Percentiles rank a stretch among this genome's conserved stretches.
Evolutionary conservation across 2,888 invertebrate species (phyloP).

Genomic region (Megamerina dolium): DNA sequence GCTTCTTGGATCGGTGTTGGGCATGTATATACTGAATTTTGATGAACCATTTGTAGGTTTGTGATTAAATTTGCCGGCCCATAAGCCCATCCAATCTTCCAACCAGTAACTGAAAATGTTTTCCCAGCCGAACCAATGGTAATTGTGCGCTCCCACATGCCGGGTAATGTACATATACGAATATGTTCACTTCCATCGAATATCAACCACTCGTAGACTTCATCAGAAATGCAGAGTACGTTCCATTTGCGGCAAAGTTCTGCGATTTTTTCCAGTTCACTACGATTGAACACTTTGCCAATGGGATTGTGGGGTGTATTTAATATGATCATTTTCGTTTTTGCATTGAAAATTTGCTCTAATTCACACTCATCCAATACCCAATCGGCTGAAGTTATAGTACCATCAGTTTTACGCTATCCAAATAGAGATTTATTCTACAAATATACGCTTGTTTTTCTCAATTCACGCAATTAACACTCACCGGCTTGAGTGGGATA

Average conservation of each 20-base stretch:
- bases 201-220: slow-evolving; percentile 97
- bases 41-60: slow-evolving; percentile 84
- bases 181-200: slow-evolving; percentile 78
- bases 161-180: slow-evolving; percentile 91
- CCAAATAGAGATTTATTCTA: too few relatives aligned
- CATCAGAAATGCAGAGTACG: slow-evolving; percentile 87
- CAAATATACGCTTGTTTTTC: background rate
- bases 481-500: slow-evolving; percentile 78
- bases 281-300: slow-evolving; percentile 69
- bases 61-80: slow-evolving; percentile 75
- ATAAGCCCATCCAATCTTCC: slow-evolving; percentile 96
- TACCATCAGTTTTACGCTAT: slow-evolving; percentile 46
- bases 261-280: slow-evolving; percentile 73
- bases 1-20: slow-evolving; percentile 91
- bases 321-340: slow-evolving; percentile 91
- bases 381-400: slow-evolving; percentile 74
- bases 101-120: slow-evolving; percentile 95
- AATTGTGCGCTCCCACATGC: slow-evolving; percentile 96
- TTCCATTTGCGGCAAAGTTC: slow-evolving; percentile 88
- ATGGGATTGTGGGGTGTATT: slow-evolving; percentile 98
- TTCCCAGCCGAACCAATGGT: slow-evolving; percentile 97
- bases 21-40: slow-evolving; percentile 90
- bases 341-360: slow-evolving; percentile 69
- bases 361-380: slow-evolving; percentile 77
- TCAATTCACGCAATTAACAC: slow-evolving; percentile 21